Conservation (phyloP, 2,113 vertebrate genomes). For the Mormoops blainvillei region DNA sequence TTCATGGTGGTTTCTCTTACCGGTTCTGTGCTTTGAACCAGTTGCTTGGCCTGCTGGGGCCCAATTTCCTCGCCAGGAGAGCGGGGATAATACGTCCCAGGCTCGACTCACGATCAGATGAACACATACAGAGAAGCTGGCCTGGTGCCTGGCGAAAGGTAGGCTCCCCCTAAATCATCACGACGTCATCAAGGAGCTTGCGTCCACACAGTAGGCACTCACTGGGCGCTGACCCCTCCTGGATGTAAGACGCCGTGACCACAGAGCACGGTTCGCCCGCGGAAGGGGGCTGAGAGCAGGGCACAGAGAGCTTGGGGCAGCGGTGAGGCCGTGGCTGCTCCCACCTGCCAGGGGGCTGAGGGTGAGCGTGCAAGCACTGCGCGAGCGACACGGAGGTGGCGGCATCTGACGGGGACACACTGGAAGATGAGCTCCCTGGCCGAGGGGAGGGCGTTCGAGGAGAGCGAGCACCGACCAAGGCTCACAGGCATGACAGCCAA, state of each 20-base stretch:
- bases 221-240: neutral
- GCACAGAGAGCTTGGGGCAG: neutral
- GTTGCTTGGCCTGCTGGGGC: neutral
- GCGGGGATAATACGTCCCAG: neutral
- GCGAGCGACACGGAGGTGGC: neutral
- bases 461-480: neutral
- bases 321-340: neutral
- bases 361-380: neutral
- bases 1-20: neutral
- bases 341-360: neutral
- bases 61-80: neutral
- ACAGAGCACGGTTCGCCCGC: neutral
- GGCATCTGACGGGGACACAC: neutral
- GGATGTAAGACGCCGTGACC: neutral
- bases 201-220: neutral
- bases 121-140: neutral
- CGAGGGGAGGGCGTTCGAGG: neutral
- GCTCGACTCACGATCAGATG: neutral
- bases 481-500: neutral
- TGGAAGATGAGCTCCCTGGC: neutral
- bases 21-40: neutral
- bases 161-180: rapidly evolving
- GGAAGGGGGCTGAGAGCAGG: rapidly evolving
- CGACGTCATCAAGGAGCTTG: neutral
- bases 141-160: neutral